A percentile compares a stretch with the other conserved stretches of the same genome.
These are phyloP conservation scores for Proterorhinus semilunaris DNA, from an alignment of 2,113 vertebrate species.

Conservation along the genomic window DNA sequence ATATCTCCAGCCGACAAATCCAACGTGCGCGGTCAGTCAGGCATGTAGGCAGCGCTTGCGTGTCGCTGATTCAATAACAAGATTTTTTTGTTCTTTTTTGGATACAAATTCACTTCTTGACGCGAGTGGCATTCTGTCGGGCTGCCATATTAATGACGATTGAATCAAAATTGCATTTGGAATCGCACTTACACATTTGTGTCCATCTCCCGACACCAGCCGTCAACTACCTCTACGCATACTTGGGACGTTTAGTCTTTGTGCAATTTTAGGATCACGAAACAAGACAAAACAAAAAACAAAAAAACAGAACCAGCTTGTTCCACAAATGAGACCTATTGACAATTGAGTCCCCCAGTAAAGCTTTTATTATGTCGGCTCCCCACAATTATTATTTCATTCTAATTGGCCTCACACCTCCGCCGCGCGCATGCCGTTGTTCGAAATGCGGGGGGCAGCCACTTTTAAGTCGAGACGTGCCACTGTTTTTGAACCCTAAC, in stretches of 20 bases:
- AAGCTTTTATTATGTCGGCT: conserved; percentile 42
- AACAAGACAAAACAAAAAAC: too few species aligned
- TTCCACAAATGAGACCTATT: conserved; percentile 51
- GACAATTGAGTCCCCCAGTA: conserved; percentile 30
- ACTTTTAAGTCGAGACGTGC: conserved; percentile 56
- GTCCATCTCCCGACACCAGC: too few species aligned
- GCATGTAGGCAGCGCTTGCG: conserved; percentile 15
- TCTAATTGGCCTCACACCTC: conserved; percentile 58
- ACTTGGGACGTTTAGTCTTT: too few species aligned
- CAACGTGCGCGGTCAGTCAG: conserved; percentile 16
- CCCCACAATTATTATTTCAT: conserved; percentile 47
- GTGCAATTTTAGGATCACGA: too few species aligned
- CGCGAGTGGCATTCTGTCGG: conserved; percentile 45
- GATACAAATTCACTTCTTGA: conserved; percentile 43
- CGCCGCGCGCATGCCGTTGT: conserved; percentile 29
- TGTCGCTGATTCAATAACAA: conserved; percentile 32
- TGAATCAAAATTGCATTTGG: too few species aligned
- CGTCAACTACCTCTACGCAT: too few species aligned
- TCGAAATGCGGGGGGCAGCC: conserved; percentile 20
- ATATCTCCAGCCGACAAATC: conserved; percentile 10
- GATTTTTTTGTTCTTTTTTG: conserved; percentile 17
- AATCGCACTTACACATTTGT: too few species aligned
- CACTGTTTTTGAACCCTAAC: conserved; percentile 47
- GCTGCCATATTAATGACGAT: conserved; percentile 13
- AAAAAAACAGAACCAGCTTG: conserved; percentile 2